A percentile compares a stretch with the other conserved stretches of the same genome.
Conservation (phyloP, 2,113 vertebrate genomes). For the Epinephelus lanceolatus region DNA sequence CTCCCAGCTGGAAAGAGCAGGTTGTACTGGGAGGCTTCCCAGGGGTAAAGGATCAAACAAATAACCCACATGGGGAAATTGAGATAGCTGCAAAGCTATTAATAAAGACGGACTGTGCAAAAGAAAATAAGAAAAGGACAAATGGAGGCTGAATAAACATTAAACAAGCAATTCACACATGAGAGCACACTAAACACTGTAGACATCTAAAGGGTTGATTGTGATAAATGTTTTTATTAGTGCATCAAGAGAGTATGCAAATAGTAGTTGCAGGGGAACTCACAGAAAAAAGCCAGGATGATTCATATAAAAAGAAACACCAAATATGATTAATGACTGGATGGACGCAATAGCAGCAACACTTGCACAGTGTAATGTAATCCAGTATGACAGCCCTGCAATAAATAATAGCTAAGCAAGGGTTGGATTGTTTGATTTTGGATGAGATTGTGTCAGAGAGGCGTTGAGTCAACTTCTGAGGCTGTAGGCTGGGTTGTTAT, state of each 20-base stretch:
- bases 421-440: neutral
- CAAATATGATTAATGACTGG: neutral
- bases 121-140: conserved; percentile 44
- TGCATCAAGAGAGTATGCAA: neutral
- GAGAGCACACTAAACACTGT: conserved; percentile 33
- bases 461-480: neutral
- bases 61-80: conserved; percentile 25
- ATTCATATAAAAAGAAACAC: neutral
- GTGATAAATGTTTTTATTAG: conserved; percentile 32
- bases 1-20: conserved; percentile 6
- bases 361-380: neutral
- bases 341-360: neutral
- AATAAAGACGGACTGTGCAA: conserved; percentile 15
- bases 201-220: neutral
- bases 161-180: conserved; percentile 39
- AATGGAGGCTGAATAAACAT: conserved; percentile 34
- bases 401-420: neutral
- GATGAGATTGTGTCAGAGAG: neutral
- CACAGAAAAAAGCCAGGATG: neutral
- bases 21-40: conserved; percentile 26
- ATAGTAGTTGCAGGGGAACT: neutral
- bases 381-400: neutral
- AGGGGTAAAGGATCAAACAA: conserved; percentile 15
- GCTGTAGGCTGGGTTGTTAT: neutral
- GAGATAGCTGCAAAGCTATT: conserved; percentile 16